These are phyloP conservation scores for Polymixis flavicincta DNA, from an alignment of 2,888 invertebrate genomes.

Conservation along the genomic window DNA sequence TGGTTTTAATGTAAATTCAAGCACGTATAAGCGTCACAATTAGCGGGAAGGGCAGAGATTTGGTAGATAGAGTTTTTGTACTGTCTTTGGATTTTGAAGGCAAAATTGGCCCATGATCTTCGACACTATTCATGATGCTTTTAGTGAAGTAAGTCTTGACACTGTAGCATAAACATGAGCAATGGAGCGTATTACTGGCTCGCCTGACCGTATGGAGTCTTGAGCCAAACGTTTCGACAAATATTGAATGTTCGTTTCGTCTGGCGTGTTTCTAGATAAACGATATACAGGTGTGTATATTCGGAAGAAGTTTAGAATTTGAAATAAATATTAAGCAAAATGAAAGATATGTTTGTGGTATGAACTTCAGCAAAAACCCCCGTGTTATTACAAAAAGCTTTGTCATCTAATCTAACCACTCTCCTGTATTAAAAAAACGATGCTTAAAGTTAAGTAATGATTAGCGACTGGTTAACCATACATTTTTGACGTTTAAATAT, in stretches of 20 bases:
- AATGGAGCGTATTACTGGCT: not conserved
- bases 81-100: not conserved
- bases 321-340: too few relatives aligned
- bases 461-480: too few relatives aligned
- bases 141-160: conserved; percentile 11
- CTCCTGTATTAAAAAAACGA: too few relatives aligned
- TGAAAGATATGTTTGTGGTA: not conserved
- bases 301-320: too few relatives aligned
- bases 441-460: too few relatives aligned
- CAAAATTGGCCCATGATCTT: not conserved
- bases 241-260: conserved; percentile 9
- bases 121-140: conserved; percentile 24
- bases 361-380: too few relatives aligned
- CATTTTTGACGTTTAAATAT: too few relatives aligned
- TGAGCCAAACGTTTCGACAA: not conserved
- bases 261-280: not conserved
- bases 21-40: not conserved
- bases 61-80: not conserved
- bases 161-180: not conserved
- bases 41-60: not conserved
- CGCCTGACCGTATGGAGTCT: not conserved
- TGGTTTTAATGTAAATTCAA: not conserved
- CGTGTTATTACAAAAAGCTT: too few relatives aligned
- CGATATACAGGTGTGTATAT: not conserved
- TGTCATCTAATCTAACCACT: too few relatives aligned